Evolutionary conservation across 2,888 invertebrate genomes (phyloP).

Genomic region (Bombylius discolor): DNA sequence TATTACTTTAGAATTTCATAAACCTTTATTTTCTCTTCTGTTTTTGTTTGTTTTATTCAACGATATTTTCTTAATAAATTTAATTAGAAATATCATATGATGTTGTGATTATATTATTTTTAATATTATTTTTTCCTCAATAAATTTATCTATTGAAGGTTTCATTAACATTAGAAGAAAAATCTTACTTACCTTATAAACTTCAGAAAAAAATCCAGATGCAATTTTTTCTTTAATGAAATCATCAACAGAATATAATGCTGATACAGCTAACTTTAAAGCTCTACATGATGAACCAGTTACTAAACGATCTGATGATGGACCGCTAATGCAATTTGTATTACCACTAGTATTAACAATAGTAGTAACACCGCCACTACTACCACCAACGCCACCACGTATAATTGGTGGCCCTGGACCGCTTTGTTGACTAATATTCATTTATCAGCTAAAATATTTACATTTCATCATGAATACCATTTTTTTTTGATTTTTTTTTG

Average conservation of each 20-base stretch:
- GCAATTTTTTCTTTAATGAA: conserved; percentile 88
- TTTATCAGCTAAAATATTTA: conserved; percentile 28
- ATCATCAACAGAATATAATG: conserved; percentile 85
- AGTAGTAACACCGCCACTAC: conserved; percentile 12
- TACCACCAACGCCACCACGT: background rate
- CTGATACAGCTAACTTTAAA: conserved; percentile 79
- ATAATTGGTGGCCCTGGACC: conserved; percentile 32
- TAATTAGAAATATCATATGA: no score
- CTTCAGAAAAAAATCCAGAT: conserved; percentile 92
- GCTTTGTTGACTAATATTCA: conserved; percentile 36
- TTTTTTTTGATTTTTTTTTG: background rate
- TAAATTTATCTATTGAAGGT: no score
- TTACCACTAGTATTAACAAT: conserved; percentile 16
- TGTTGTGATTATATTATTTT: no score
- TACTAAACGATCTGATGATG: conserved; percentile 41
- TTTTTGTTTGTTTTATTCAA: no score
- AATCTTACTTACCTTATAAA: conserved; percentile 72
- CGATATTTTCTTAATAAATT: no score
- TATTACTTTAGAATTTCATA: no score
- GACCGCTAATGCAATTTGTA: conserved; percentile 4
- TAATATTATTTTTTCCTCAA: no score
- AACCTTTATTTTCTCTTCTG: no score
- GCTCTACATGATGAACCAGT: conserved; percentile 79
- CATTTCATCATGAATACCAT: background rate
- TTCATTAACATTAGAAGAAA: no score